These are phyloP conservation scores for Coelinius sp. DNA, from an alignment of 2,888 invertebrate genomes.

Conservation along the genomic window DNA sequence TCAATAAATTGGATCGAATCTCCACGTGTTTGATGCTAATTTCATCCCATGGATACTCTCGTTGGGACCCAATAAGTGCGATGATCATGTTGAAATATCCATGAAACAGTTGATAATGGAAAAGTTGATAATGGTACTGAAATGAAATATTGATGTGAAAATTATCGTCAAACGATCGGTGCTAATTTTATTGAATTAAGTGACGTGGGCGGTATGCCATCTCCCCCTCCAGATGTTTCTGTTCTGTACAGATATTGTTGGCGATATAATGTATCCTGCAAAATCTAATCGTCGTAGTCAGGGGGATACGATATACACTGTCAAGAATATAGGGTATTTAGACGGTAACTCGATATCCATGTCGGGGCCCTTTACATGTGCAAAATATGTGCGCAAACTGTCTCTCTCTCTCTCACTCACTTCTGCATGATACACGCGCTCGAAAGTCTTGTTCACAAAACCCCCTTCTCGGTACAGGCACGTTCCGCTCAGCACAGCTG, in stretches of 20 bases:
- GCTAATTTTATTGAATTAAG: conserved; percentile 42
- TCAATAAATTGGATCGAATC: conserved; percentile 48
- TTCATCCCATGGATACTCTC: conserved; percentile 35
- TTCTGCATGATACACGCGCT: conserved; percentile 20
- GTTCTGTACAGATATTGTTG: conserved; percentile 16
- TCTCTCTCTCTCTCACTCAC: conserved; percentile 25
- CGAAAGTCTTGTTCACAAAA: neutral
- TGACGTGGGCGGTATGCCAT: conserved; percentile 34
- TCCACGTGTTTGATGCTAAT: conserved; percentile 41
- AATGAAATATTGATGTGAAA: neutral
- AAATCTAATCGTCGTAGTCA: conserved; percentile 48
- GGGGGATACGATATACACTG: conserved; percentile 45
- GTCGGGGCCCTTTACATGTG: conserved; percentile 47
- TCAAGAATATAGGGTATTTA: conserved; percentile 57
- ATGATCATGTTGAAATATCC: neutral
- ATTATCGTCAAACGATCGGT: conserved; percentile 28
- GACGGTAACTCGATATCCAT: conserved; percentile 59
- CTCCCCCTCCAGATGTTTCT: conserved; percentile 36
- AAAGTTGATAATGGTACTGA: conserved; percentile 34
- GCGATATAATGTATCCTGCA: conserved; percentile 44
- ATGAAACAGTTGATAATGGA: no score
- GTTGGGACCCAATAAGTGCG: neutral
- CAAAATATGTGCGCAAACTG: conserved; percentile 43
- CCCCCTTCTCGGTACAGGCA: conserved; percentile 43
- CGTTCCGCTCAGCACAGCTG: conserved; percentile 60